Evolutionary conservation across 2,888 invertebrate genomes (phyloP), one percentile per base, ranked within the genome.

Genomic region (Oxycera nigricornis): DNA sequence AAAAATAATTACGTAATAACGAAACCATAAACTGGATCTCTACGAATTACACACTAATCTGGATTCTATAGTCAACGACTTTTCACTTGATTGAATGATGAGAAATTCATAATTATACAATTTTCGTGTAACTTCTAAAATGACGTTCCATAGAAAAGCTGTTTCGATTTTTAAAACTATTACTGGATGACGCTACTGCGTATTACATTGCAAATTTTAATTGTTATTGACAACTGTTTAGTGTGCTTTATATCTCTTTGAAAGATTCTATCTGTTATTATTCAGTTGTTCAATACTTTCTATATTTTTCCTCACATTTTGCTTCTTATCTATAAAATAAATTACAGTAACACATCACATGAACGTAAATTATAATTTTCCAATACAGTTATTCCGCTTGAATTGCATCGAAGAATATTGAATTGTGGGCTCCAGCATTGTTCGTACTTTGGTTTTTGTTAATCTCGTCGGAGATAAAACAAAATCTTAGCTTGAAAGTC

Each of bases 341-440:
- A 73, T 75, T 73, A 73, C 68, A 75, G 50, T 75, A 75, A 75
- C 75, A 75, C 73, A 75, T 75, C 75, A 75, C 75, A 75, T 75
- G 73, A 75, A 75, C 75, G 61, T 75, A 75, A 59, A 73, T 55
- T 50, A 75, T 57, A 75, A 59, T 73, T 70, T 31, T 70, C 26
- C 67, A 39, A 67, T 35, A 67, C 11, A 41, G 24, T 46, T 46
- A 46, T 52, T 70, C 65, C 22, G 41, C 20, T 65, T 61, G 26
- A 30, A 30, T 9, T 7, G 6, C 6, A 35, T 11, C 6, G 35
- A 24, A 55, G 7, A 59, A 26, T 31, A 7, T 30, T 28, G 35
- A 59, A 17, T n/a, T 61, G 14, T n/a, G n/a, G n/a, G n/a, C n/a
- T n/a, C n/a, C n/a, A n/a, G n/a, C n/a, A 17, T 61, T 59, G 26